A percentile compares a stretch with the other conserved stretches of the same genome.
Conservation (phyloP, 2,888 invertebrate species). For the Alloplasta piceator region DNA sequence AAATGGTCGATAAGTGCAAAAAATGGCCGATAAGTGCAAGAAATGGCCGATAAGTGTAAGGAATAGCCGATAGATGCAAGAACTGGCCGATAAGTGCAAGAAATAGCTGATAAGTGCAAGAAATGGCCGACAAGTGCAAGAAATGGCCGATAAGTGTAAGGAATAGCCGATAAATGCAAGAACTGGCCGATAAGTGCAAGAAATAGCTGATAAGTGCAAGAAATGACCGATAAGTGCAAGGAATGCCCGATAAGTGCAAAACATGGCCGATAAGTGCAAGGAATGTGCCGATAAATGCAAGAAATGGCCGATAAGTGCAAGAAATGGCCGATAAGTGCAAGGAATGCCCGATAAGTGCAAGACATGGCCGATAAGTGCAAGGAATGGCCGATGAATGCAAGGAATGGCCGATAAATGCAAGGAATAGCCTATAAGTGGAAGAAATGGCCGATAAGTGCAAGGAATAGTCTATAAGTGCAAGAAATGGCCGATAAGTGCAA, state of each 20-base stretch:
- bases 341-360: background rate
- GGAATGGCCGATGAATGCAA: background rate
- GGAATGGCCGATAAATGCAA: background rate
- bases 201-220: background rate
- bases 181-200: slow-evolving; percentile 1
- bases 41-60: background rate
- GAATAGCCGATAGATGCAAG: background rate
- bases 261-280: slow-evolving; percentile 1
- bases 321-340: background rate
- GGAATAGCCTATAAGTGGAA: too few species aligned
- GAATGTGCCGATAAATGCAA: too few species aligned
- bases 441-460: background rate
- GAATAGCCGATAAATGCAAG: background rate
- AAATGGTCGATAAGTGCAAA: slow-evolving; percentile 1
- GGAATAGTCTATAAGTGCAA: too few species aligned
- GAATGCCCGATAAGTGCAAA: slow-evolving; percentile 4
- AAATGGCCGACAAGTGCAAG: slow-evolving; percentile 1
- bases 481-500: background rate
- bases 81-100: slow-evolving; percentile 1
- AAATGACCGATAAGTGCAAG: background rate
- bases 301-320: background rate
- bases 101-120: background rate
- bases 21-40: slow-evolving; percentile 1
- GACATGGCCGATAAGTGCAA: background rate
- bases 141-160: too few species aligned